phyloP scores from a whole-genome alignment of 2,113 vertebrate species.

The Pituophis catenifer region DNA sequence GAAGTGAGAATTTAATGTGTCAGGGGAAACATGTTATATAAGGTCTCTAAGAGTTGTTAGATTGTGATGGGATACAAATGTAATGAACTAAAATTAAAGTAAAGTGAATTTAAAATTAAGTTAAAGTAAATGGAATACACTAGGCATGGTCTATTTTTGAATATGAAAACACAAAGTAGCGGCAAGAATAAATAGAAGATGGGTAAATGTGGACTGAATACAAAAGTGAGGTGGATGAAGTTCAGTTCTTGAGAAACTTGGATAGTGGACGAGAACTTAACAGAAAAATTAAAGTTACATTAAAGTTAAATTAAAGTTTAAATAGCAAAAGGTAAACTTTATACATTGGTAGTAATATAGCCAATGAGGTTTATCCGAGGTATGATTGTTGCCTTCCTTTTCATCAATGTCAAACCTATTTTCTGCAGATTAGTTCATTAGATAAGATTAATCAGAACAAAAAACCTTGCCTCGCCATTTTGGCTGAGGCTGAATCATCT shows the following conservation, averaged over 20 bases:
- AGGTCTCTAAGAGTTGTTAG: neutral
- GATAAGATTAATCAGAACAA: neutral
- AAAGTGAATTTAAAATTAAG: neutral
- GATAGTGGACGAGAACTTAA: neutral
- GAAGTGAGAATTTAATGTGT: neutral
- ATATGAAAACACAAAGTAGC: neutral
- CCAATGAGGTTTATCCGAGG: neutral
- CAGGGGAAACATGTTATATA: neutral
- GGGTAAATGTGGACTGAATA: neutral
- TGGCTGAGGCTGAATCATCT: neutral
- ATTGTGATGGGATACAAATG: neutral
- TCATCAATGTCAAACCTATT: neutral
- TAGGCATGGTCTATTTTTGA: neutral
- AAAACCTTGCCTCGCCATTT: neutral
- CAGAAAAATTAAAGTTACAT: neutral
- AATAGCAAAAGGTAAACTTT: neutral
- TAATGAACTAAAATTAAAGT: neutral
- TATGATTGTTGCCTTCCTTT: neutral
- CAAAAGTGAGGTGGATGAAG: neutral
- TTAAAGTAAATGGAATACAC: neutral
- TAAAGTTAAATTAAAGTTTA: neutral
- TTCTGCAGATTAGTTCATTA: neutral
- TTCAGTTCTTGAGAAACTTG: neutral
- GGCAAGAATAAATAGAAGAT: neutral
- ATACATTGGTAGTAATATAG: neutral